These are phyloP conservation scores for Lycopodina hypogea DNA, from an alignment of 37 sponge, comb jelly and placozoan genomes.

Conservation along the genomic window DNA sequence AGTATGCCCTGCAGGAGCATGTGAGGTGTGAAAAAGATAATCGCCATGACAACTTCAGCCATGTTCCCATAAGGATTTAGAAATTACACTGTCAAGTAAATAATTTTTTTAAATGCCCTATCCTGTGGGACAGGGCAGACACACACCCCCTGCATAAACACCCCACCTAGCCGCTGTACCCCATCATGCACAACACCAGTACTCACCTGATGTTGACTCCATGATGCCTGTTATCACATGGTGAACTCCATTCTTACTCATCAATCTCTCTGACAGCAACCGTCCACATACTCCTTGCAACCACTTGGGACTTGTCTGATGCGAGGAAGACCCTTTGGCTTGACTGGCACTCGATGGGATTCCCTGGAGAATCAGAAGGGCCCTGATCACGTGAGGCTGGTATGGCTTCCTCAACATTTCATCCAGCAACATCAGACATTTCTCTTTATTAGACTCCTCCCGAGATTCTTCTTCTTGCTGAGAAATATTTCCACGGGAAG, in stretches of 20 bases:
- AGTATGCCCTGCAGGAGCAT: background rate
- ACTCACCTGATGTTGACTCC: no score
- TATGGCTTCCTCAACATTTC: conserved; percentile 19
- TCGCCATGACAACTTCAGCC: background rate
- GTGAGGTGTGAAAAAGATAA: no score
- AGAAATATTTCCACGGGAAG: background rate
- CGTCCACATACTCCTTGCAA: conserved; percentile 58
- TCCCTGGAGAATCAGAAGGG: conserved; percentile 48
- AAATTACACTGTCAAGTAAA: background rate
- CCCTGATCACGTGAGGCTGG: conserved; percentile 48
- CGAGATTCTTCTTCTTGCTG: background rate
- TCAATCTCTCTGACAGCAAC: conserved; percentile 64
- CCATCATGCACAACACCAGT: no score
- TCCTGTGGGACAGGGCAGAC: no score
- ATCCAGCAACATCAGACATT: conserved; percentile 20
- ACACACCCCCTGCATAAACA: no score
- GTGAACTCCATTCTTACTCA: conserved; percentile 64
- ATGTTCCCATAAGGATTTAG: background rate
- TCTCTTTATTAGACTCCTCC: background rate
- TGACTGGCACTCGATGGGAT: background rate
- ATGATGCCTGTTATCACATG: conserved; percentile 52
- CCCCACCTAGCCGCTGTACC: no score
- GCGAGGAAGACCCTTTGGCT: background rate
- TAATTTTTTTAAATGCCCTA: no score
- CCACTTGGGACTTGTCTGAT: conserved; percentile 31